Conservation (phyloP, 2,113 vertebrate genomes). For the Microcebus ravelobensis region DNA sequence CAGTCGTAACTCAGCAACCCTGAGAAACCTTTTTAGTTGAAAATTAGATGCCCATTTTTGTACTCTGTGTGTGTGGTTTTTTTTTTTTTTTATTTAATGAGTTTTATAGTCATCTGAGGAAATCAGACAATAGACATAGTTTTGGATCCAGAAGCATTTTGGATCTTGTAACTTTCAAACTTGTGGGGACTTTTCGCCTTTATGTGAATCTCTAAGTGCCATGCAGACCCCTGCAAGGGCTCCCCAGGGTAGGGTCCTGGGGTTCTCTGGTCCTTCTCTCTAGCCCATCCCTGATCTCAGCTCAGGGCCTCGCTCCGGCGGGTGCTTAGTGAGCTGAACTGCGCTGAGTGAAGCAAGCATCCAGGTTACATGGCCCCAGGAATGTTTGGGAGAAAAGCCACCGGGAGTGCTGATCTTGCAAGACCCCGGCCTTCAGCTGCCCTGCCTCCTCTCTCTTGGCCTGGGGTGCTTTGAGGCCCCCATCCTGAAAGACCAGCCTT, state of each 20-base stretch:
- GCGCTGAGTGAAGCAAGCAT: background rate
- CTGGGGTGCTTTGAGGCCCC: background rate
- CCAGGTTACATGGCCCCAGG: fast-evolving
- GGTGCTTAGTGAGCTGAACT: background rate
- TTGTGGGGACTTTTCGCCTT: background rate
- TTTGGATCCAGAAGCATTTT: background rate
- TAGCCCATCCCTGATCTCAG: background rate
- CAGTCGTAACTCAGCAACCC: background rate
- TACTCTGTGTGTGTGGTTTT: background rate
- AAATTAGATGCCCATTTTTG: background rate
- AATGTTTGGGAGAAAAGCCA: background rate
- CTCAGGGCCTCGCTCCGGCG: background rate
- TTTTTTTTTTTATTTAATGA: background rate
- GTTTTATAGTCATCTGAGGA: constrained; percentile 17
- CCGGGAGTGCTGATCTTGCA: background rate
- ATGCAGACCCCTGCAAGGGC: background rate
- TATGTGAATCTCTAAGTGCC: background rate
- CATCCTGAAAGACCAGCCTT: background rate
- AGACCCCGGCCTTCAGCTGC: background rate
- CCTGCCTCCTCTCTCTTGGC: background rate
- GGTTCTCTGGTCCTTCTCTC: background rate
- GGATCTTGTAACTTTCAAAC: background rate
- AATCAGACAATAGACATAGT: background rate
- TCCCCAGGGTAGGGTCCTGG: background rate
- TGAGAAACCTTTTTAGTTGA: background rate